Percentiles rank a stretch among this genome's conserved stretches.
Conservation (phyloP, 1,140 invertebrate genomes). For the Aphidius gifuensis region DNA sequence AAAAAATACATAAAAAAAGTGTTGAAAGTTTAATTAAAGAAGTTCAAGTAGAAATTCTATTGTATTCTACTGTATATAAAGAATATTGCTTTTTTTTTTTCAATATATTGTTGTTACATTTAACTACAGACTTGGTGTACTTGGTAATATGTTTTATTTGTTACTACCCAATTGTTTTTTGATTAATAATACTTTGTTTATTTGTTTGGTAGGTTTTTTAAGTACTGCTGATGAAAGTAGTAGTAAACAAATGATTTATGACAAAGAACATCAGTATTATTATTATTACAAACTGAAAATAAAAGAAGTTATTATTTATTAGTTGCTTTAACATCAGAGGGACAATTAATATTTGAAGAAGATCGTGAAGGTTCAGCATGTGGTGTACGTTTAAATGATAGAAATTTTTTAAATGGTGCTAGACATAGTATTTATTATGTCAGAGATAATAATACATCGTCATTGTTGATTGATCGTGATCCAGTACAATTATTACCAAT, state of each 20-base stretch:
- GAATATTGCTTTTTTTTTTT: too few relatives aligned
- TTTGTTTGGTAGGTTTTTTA: too few relatives aligned
- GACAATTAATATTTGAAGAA: constrained; percentile 80
- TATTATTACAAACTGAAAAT: constrained; percentile 78
- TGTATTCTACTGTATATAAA: too few relatives aligned
- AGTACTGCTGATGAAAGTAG: too few relatives aligned
- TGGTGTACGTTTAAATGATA: constrained; percentile 68
- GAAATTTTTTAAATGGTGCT: constrained; percentile 78
- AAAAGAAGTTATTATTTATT: constrained; percentile 80
- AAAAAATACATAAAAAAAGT: too few relatives aligned
- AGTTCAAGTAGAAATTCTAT: too few relatives aligned
- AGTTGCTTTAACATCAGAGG: constrained; percentile 75
- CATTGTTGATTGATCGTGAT: constrained; percentile 72
- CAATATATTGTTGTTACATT: too few relatives aligned
- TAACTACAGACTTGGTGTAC: too few relatives aligned
- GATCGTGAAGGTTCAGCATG: constrained; percentile 72
- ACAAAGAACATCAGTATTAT: constrained; percentile 70
- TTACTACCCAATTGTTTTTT: too few relatives aligned
- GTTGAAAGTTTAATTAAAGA: too few relatives aligned
- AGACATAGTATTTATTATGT: constrained; percentile 84
- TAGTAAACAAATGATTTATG: constrained; percentile 70
- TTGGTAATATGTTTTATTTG: too few relatives aligned
- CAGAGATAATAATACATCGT: constrained; percentile 67
- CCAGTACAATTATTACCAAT: constrained; percentile 66
- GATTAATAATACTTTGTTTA: too few relatives aligned